Conservation (phyloP, 2,797 vertebrate species). For the Danionella dracula region DNA sequence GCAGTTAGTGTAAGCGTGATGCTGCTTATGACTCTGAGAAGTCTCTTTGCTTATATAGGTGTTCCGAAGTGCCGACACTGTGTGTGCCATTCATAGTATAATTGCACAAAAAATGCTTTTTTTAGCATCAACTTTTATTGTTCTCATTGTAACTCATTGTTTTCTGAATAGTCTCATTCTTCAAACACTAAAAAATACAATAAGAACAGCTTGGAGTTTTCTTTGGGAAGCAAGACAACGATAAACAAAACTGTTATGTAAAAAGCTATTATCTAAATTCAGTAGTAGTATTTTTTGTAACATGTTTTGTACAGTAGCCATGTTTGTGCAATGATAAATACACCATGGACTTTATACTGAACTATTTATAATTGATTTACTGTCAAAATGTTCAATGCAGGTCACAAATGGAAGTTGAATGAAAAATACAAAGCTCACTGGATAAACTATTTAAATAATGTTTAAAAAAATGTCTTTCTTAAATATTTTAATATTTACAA, state of each 20-base stretch:
- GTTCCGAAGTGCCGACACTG: slow-evolving; percentile 33
- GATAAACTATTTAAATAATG: too few species aligned
- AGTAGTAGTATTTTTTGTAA: neutral
- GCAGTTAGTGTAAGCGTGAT: neutral
- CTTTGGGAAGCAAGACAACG: too few species aligned
- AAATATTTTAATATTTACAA: too few species aligned
- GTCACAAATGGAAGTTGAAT: too few species aligned
- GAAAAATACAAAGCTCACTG: too few species aligned
- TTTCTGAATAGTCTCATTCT: neutral
- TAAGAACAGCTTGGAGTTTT: too few species aligned
- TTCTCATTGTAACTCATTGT: neutral
- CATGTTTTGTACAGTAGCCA: neutral
- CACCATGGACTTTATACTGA: too few species aligned
- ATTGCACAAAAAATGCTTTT: slow-evolving; percentile 12
- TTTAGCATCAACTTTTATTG: neutral
- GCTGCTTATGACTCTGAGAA: slow-evolving; percentile 17
- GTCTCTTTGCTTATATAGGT: slow-evolving; percentile 30
- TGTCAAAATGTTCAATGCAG: too few species aligned
- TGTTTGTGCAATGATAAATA: neutral
- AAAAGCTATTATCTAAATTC: neutral
- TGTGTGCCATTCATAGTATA: slow-evolving; percentile 40
- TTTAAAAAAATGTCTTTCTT: too few species aligned
- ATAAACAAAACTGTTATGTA: too few species aligned
- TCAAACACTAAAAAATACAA: too few species aligned
- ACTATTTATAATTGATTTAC: too few species aligned